Evolutionary conservation across 2,888 invertebrate genomes (phyloP).

Genomic region (Torymus aiolomorphi): DNA sequence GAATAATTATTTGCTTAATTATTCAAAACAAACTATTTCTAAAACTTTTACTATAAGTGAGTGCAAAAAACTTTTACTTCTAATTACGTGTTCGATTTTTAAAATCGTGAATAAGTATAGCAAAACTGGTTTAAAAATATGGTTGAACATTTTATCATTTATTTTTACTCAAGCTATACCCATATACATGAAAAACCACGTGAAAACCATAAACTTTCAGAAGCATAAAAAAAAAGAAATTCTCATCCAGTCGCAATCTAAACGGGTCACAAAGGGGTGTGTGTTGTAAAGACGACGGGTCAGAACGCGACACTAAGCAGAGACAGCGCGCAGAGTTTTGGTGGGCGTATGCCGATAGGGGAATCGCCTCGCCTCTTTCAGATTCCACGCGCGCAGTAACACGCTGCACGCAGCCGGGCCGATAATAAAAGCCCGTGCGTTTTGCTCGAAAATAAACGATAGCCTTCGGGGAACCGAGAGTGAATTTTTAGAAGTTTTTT

Average conservation of each 20-base stretch:
- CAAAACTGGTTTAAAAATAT: too few species aligned
- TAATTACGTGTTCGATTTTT: too few species aligned
- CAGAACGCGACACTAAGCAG: slow-evolving; percentile 20
- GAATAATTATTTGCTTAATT: too few species aligned
- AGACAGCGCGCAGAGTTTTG: slow-evolving; percentile 5
- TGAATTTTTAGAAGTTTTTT: background rate
- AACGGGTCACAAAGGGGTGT: slow-evolving; percentile 31
- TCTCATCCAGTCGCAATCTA: slow-evolving; percentile 4
- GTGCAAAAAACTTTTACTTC: too few species aligned
- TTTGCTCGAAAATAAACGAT: slow-evolving; percentile 22
- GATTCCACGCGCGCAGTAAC: slow-evolving; percentile 12
- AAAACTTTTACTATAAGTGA: too few species aligned
- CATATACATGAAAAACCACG: too few species aligned
- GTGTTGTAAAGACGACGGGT: slow-evolving; percentile 30
- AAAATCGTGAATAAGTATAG: too few species aligned
- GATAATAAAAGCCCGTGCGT: slow-evolving; percentile 32
- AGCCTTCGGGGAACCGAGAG: background rate
- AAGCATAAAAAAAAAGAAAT: too few species aligned
- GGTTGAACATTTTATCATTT: too few species aligned
- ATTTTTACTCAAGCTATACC: too few species aligned
- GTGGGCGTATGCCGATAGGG: slow-evolving; percentile 56
- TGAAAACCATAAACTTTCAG: too few species aligned
- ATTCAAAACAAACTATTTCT: too few species aligned
- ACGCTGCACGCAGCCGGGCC: background rate
- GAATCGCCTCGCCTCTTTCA: slow-evolving; percentile 37